These are phyloP conservation scores for Grantiella picta DNA, from an alignment of 2,113 vertebrate species.

Conservation along the genomic window DNA sequence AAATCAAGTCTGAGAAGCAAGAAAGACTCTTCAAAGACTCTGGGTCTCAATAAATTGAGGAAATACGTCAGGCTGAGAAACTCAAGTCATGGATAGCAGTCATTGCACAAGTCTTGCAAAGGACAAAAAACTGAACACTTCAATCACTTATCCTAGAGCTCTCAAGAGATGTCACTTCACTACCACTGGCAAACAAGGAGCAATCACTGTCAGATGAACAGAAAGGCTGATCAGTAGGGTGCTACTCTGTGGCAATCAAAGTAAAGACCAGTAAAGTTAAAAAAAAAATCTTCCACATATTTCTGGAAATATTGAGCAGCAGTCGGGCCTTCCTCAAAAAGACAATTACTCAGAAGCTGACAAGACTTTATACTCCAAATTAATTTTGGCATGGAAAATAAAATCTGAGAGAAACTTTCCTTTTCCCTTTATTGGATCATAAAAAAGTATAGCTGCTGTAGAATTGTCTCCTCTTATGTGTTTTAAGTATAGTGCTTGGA, in stretches of 20 bases:
- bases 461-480: background rate
- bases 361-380: background rate
- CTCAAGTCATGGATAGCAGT: background rate
- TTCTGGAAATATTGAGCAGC: background rate
- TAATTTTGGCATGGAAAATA: constrained; percentile 21
- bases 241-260: background rate
- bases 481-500: background rate
- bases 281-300: background rate
- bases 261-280: background rate
- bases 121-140: background rate
- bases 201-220: background rate
- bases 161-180: background rate
- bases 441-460: background rate
- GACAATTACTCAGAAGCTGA: background rate
- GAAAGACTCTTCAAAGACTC: background rate
- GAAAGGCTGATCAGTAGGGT: background rate
- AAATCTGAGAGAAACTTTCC: background rate
- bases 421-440: background rate
- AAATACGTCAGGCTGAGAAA: background rate
- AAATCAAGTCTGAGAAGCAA: background rate
- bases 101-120: background rate
- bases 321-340: background rate
- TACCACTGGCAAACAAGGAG: background rate
- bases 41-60: background rate
- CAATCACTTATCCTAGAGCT: background rate